A percentile compares a stretch with the other conserved stretches of the same genome.
Evolutionary conservation across 2,888 invertebrate species (phyloP).

Genomic region (Pilophorus perplexus): DNA sequence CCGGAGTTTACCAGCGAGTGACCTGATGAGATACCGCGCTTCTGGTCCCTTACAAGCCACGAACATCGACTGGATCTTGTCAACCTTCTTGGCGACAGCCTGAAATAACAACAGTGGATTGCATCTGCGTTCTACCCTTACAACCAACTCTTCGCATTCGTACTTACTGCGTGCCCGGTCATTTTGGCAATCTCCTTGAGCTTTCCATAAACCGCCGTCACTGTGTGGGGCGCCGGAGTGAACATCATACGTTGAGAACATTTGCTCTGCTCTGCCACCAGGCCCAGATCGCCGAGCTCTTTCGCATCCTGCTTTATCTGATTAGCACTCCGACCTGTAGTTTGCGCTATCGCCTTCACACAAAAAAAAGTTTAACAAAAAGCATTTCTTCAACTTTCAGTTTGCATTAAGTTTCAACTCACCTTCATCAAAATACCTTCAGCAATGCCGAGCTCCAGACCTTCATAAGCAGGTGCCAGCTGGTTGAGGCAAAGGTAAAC

Average conservation of each 20-base stretch:
- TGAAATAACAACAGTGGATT: slow-evolving; percentile 51
- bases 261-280: slow-evolving; percentile 82
- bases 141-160: not conserved
- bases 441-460: slow-evolving; percentile 88
- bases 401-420: too few species aligned
- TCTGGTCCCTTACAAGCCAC: slow-evolving; percentile 87
- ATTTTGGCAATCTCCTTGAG: slow-evolving; percentile 83
- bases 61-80: slow-evolving; percentile 86
- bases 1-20: slow-evolving; percentile 87
- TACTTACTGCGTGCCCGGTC: slow-evolving; percentile 69
- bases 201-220: slow-evolving; percentile 73
- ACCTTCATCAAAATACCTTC: slow-evolving; percentile 87
- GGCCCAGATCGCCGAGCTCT: slow-evolving; percentile 81
- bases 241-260: slow-evolving; percentile 85
- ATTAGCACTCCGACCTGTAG: slow-evolving; percentile 79
- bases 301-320: slow-evolving; percentile 73
- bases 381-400: too few species aligned
- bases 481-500: slow-evolving; percentile 95
- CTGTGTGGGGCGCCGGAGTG: slow-evolving; percentile 73
- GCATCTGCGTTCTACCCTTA: not conserved
- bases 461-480: slow-evolving; percentile 93
- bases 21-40: slow-evolving; percentile 85
- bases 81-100: slow-evolving; percentile 81
- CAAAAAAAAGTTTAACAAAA: too few species aligned
- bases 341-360: slow-evolving; percentile 72